These are phyloP conservation scores for Crenuchus spilurus DNA, from an alignment of 2,797 vertebrate genomes.

Conservation along the genomic window DNA sequence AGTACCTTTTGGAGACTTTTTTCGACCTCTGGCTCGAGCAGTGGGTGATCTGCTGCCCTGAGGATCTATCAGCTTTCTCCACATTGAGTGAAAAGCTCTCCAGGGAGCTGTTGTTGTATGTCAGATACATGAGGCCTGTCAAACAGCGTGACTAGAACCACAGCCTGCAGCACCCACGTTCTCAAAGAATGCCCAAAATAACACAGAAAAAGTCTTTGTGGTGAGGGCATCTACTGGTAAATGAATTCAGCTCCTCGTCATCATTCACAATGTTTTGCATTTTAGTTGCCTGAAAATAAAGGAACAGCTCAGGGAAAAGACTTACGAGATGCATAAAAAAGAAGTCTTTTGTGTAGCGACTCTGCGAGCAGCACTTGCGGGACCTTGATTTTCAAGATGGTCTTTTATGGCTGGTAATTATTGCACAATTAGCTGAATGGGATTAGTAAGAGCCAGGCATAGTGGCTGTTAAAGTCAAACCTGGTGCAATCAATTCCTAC, in stretches of 20 bases:
- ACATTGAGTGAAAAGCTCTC: slow-evolving; percentile 18
- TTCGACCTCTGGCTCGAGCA: not conserved
- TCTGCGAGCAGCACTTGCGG: slow-evolving; percentile 15
- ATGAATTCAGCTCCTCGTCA: slow-evolving; percentile 30
- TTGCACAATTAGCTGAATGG: slow-evolving; percentile 42
- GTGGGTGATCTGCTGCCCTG: slow-evolving; percentile 19
- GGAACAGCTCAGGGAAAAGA: slow-evolving; percentile 4
- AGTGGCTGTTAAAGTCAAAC: slow-evolving; percentile 7
- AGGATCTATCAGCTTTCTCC: slow-evolving; percentile 8
- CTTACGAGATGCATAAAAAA: slow-evolving; percentile 1
- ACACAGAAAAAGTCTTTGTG: not conserved
- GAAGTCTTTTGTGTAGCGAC: slow-evolving; percentile 22
- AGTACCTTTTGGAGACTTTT: slow-evolving; percentile 2
- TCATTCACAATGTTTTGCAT: slow-evolving; percentile 41
- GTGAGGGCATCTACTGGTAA: slow-evolving; percentile 15
- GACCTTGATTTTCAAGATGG: slow-evolving; percentile 42
- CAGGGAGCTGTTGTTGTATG: slow-evolving; percentile 13
- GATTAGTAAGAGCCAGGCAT: slow-evolving; percentile 15
- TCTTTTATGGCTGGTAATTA: slow-evolving; percentile 45
- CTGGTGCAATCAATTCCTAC: slow-evolving; percentile 21
- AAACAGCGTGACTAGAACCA: slow-evolving; percentile 13
- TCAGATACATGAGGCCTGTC: slow-evolving; percentile 17
- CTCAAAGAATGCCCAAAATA: slow-evolving; percentile 20
- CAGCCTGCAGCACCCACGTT: slow-evolving; percentile 23
- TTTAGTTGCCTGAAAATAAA: slow-evolving; percentile 30